phyloP scores from a whole-genome alignment of 2,888 invertebrate species.

The Synanthedon andrenaeformis region DNA sequence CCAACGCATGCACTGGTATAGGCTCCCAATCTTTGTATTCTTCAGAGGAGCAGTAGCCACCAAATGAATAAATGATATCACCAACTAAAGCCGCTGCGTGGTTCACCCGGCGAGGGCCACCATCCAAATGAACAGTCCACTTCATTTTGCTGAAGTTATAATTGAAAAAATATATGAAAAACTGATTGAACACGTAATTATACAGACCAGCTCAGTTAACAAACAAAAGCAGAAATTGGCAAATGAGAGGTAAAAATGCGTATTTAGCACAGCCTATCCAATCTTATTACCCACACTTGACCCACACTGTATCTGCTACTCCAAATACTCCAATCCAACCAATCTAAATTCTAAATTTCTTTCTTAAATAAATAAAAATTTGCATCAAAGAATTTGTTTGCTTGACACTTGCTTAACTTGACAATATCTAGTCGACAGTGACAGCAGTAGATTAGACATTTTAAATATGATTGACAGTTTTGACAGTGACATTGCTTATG shows the following conservation, averaged over 20 bases:
- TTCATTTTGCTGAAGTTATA: conserved; percentile 61
- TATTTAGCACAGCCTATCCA: too few species aligned
- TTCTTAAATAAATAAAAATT: too few species aligned
- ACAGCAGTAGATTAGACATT: too few species aligned
- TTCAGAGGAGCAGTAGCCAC: conserved; percentile 90
- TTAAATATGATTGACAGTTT: too few species aligned
- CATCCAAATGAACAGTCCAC: conserved; percentile 89
- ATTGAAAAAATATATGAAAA: neutral
- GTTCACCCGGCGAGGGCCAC: conserved; percentile 91
- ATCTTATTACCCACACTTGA: too few species aligned
- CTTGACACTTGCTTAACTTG: too few species aligned
- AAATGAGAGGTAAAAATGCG: neutral
- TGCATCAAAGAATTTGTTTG: too few species aligned
- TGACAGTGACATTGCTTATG: too few species aligned
- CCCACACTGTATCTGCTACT: too few species aligned
- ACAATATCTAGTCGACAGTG: too few species aligned
- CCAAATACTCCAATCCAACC: too few species aligned
- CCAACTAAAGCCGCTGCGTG: conserved; percentile 89
- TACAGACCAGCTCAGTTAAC: neutral
- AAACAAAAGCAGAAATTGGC: neutral
- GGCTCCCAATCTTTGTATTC: conserved; percentile 80
- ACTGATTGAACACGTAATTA: neutral
- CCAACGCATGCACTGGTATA: conserved; percentile 88
- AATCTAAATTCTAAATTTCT: too few species aligned
- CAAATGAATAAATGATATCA: conserved; percentile 88